Percentiles rank a stretch among this genome's conserved stretches.
Conservation (phyloP, 2,888 invertebrate genomes). For the Anodontia alba region DNA sequence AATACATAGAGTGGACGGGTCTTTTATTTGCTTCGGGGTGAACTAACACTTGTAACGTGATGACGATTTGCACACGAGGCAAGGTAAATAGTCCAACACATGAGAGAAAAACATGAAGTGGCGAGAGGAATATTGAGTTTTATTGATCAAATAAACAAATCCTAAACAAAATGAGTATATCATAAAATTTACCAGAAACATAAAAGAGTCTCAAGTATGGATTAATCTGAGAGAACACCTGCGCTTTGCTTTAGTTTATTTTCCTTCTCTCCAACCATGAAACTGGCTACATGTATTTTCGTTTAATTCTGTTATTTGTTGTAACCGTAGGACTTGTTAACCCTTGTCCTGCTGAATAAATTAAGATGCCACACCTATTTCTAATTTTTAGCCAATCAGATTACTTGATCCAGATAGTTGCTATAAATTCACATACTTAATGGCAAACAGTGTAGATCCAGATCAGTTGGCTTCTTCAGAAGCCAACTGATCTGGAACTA, state of each 20-base stretch:
- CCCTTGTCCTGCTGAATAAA: too few species aligned
- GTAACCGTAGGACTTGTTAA: too few species aligned
- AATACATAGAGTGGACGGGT: not conserved
- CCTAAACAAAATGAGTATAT: not conserved
- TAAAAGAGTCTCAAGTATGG: not conserved
- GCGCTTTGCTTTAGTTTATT: not conserved
- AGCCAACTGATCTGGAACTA: too few species aligned
- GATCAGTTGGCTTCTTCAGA: too few species aligned
- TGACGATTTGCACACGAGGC: slow-evolving; percentile 12
- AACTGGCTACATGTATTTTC: too few species aligned
- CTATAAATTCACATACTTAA: too few species aligned
- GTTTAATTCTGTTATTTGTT: too few species aligned
- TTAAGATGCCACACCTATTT: too few species aligned
- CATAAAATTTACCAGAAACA: not conserved
- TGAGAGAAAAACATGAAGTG: not conserved
- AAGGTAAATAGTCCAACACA: not conserved
- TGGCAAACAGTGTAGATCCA: too few species aligned
- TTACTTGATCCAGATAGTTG: too few species aligned
- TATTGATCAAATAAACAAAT: not conserved
- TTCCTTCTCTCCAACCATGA: too few species aligned
- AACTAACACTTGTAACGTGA: not conserved
- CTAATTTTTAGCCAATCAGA: too few species aligned
- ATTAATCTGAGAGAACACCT: not conserved
- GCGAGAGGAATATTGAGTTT: not conserved
- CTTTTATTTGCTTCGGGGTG: not conserved